These are phyloP conservation scores for Podarcis lilfordi DNA, from an alignment of 2,797 vertebrate species.

Conservation along the genomic window DNA sequence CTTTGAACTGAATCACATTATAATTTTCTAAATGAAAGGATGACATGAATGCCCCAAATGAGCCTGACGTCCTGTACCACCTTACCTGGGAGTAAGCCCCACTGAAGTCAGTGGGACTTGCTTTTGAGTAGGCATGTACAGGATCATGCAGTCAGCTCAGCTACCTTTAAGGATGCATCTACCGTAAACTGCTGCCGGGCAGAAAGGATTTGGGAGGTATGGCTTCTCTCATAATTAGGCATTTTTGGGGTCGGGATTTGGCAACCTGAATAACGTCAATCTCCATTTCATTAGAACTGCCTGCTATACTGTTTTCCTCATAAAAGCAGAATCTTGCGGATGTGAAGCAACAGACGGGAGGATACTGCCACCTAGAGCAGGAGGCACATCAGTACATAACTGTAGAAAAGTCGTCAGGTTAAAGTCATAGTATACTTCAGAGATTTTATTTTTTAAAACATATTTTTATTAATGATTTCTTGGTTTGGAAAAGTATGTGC, in stretches of 20 bases:
- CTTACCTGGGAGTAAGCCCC: neutral
- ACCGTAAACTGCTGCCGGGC: neutral
- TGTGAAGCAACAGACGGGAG: fast-evolving
- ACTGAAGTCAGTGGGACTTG: neutral
- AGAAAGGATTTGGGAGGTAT: neutral
- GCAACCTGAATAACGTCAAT: neutral
- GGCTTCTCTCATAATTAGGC: neutral
- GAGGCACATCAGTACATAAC: neutral
- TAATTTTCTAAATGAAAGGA: neutral
- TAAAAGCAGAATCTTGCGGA: neutral
- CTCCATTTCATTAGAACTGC: neutral
- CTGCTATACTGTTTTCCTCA: neutral
- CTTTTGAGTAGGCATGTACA: neutral
- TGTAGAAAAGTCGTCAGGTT: neutral
- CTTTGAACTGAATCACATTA: neutral
- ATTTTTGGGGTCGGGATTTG: neutral
- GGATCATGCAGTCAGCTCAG: neutral
- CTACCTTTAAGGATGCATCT: too few species aligned
- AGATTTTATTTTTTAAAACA: neutral
- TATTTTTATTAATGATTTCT: too few species aligned
- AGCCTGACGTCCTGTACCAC: too few species aligned
- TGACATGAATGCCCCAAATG: neutral
- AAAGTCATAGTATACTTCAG: neutral
- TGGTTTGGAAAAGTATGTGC: too few species aligned
- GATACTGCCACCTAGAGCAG: slow-evolving; percentile 26